These are phyloP conservation scores for Rhimphoctona megacephalus DNA, from an alignment of 2,888 invertebrate species.

Conservation along the genomic window DNA sequence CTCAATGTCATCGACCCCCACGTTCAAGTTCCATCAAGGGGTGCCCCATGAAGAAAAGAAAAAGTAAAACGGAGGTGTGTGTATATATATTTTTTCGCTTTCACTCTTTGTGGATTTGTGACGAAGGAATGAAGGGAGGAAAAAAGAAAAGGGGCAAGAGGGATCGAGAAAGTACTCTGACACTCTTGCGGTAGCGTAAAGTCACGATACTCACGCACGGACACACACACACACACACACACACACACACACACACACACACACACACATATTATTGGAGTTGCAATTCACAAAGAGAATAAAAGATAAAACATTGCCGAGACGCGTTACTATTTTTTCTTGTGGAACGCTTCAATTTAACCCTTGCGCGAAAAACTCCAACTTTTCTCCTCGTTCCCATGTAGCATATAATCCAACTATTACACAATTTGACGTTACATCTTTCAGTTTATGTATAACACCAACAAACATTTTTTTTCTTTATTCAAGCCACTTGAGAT, in stretches of 20 bases:
- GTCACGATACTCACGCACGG: too few species aligned
- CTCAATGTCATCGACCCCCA: conserved; percentile 68
- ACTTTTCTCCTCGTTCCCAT: neutral
- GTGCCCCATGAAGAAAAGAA: conserved; percentile 43
- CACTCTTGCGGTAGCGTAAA: conserved; percentile 50
- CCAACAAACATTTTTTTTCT: too few species aligned
- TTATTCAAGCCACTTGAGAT: too few species aligned
- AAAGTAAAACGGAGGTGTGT: conserved; percentile 43
- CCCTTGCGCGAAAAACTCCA: conserved; percentile 18
- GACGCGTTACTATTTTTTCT: conserved; percentile 51
- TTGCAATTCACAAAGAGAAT: conserved; percentile 69
- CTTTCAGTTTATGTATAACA: neutral
- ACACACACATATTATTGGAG: conserved; percentile 42
- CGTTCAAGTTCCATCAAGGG: conserved; percentile 54
- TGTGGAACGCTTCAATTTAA: conserved; percentile 62
- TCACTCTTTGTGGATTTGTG: conserved; percentile 54
- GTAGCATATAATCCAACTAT: neutral
- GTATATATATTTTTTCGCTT: conserved; percentile 50
- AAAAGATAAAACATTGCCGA: conserved; percentile 49
- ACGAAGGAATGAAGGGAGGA: neutral
- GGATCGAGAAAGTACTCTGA: conserved; percentile 15
- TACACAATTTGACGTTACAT: neutral
- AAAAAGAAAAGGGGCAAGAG: neutral
- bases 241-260: conserved; percentile 22
- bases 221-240: neutral